phyloP scores from a whole-genome alignment of 2,797 vertebrate genomes.

The Sus cebifrons region DNA sequence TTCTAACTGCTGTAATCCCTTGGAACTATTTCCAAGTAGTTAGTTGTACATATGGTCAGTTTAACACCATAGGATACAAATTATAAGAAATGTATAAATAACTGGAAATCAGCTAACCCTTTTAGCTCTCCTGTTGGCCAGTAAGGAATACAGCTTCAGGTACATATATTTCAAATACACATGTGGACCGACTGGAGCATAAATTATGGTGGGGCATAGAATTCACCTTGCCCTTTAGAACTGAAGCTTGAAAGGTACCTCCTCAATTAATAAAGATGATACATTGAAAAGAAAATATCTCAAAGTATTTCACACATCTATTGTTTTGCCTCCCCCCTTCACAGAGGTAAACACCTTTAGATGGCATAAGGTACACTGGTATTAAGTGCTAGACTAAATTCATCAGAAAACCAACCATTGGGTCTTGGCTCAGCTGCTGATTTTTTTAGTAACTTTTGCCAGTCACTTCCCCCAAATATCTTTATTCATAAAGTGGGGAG shows the following conservation, averaged over 20 bases:
- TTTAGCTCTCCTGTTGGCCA: constrained; percentile 34
- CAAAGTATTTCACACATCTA: constrained; percentile 19
- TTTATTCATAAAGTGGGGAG: constrained; percentile 51
- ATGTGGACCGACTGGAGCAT: constrained; percentile 10
- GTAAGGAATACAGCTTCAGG: constrained; percentile 7
- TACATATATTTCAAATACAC: constrained; percentile 33
- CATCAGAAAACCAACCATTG: constrained; percentile 54
- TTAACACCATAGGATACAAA: not conserved
- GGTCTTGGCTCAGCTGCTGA: constrained; percentile 41
- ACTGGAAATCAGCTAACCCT: constrained; percentile 35
- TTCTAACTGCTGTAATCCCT: constrained; percentile 12
- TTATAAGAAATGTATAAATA: constrained; percentile 59
- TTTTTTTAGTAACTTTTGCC: constrained; percentile 54
- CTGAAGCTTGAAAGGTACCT: constrained; percentile 11
- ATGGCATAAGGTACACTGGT: not conserved
- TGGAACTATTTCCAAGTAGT: not conserved
- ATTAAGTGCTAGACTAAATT: constrained; percentile 53
- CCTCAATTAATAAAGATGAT: constrained; percentile 58
- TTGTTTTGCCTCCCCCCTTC: not conserved
- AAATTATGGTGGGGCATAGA: not conserved
- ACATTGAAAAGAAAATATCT: constrained; percentile 15
- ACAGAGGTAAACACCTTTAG: constrained; percentile 52
- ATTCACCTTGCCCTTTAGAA: constrained; percentile 2
- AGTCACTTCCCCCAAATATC: constrained; percentile 13
- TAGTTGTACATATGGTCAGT: not conserved